phyloP scores from a whole-genome alignment of 2,888 invertebrate genomes.

The Coenonympha arcania region DNA sequence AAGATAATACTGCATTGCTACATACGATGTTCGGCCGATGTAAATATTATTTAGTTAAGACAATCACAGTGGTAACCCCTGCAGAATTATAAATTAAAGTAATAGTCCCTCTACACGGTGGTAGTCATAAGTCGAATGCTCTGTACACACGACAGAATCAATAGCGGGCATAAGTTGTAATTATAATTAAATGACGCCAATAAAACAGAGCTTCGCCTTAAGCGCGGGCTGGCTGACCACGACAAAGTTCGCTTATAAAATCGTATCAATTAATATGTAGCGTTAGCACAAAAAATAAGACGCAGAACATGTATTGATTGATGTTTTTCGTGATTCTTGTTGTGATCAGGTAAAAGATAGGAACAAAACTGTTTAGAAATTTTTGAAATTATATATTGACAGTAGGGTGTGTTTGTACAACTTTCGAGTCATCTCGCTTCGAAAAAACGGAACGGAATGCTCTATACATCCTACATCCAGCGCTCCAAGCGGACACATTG shows the following conservation, averaged over 20 bases:
- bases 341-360: no score
- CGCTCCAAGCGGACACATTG: no score
- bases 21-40: no score
- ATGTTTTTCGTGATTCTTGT: no score
- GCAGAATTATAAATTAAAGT: background rate
- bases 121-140: slow-evolving; percentile 2
- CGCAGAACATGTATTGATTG: background rate
- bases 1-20: no score
- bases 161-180: slow-evolving; percentile 25
- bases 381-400: no score
- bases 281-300: slow-evolving; percentile 30
- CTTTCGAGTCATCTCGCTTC: no score
- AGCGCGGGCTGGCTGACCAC: slow-evolving; percentile 46
- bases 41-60: background rate
- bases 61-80: background rate
- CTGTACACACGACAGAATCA: slow-evolving; percentile 17
- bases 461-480: no score
- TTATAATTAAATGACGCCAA: slow-evolving; percentile 26
- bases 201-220: slow-evolving; percentile 35
- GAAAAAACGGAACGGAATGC: no score
- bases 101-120: slow-evolving; percentile 5
- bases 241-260: slow-evolving; percentile 56
- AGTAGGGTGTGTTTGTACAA: no score
- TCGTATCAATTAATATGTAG: slow-evolving; percentile 66
- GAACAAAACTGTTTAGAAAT: no score